Base-by-base conservation (phyloP, 2,113 vertebrate species). In the Atractosteus spatula region DNA sequence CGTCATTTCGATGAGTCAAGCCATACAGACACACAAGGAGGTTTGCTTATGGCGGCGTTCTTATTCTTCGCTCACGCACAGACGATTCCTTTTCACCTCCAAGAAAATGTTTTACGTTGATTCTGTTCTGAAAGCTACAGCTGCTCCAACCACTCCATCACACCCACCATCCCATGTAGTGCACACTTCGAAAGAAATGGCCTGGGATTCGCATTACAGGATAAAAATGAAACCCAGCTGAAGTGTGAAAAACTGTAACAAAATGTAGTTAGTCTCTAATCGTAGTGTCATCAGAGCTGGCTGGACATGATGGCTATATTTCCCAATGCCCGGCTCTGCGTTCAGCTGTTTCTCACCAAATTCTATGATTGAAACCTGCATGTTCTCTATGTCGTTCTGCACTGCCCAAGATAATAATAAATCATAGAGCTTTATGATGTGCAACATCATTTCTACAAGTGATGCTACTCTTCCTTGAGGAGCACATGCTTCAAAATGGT, bases 1-100 rank as follows among this genome's bases (percentile, higher is more conserved):
- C 74, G 84, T 86, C 86, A 86, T 89, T 85, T 83, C 87, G 84
- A 89, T 88, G 83, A 89, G 79, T 88, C 81, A 84, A 83, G 82
- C 84, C 83, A 81, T 81, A 87, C 80, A 81, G 80, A 88, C 85
- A 87, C 86, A 89, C 88, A 89, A 82, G 76, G 78, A 81, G 82
- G 82, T 84, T 88, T 86, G 84, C 47, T 87, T 89, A 86, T 81
- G 84, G 84, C 82, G 87, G 84, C 2, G 29, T 29, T 29, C 29
- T 29, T 29, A 29, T 29, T 29, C 29, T 29, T 29, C 29, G 29
- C 29, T 29, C 29, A 29, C 29, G 29, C 29, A 29, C 29, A 2
- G 29, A 29, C 2, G 29, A 29, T 29, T 29, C 29, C 29, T 29
- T 29, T 29, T 29, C 29, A 29, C 29, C 29, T 29, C 29, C 29